Percentiles rank a stretch among this genome's conserved stretches.
Conservation (phyloP, 2,797 vertebrate species). For the Sardinella longiceps region DNA sequence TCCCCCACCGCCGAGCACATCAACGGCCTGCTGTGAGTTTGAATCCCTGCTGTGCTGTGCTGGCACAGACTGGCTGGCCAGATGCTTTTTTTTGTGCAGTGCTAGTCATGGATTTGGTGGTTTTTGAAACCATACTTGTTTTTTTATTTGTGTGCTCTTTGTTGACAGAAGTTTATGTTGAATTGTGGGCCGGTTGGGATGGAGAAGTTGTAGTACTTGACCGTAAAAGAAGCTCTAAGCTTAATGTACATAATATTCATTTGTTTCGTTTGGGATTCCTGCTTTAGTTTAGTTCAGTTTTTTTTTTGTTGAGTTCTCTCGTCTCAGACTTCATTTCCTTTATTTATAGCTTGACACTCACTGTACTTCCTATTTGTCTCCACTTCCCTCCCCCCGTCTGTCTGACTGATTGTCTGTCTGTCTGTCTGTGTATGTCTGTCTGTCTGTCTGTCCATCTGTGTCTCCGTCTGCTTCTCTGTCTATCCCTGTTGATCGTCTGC, state of each 20-base stretch:
- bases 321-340: background rate
- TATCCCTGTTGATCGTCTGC: constrained; percentile 13
- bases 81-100: no score
- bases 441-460: constrained; percentile 1
- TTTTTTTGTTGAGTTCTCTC: background rate
- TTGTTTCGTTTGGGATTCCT: background rate
- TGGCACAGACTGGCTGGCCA: background rate
- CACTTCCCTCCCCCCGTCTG: background rate
- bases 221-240: background rate
- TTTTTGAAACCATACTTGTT: no score
- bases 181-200: background rate
- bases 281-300: background rate
- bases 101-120: background rate
- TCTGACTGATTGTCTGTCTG: background rate
- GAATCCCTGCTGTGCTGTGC: background rate
- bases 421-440: constrained; percentile 4
- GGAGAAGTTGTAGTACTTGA: background rate
- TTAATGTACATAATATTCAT: background rate
- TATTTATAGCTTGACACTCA: background rate
- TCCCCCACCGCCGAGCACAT: constrained; percentile 82
- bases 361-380: constrained; percentile 6
- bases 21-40: constrained; percentile 87
- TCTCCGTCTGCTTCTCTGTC: background rate
- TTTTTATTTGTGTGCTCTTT: background rate
- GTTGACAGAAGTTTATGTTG: background rate